These are phyloP conservation scores for Chromis chromis DNA, from an alignment of 2,797 vertebrate genomes.

Conservation along the genomic window DNA sequence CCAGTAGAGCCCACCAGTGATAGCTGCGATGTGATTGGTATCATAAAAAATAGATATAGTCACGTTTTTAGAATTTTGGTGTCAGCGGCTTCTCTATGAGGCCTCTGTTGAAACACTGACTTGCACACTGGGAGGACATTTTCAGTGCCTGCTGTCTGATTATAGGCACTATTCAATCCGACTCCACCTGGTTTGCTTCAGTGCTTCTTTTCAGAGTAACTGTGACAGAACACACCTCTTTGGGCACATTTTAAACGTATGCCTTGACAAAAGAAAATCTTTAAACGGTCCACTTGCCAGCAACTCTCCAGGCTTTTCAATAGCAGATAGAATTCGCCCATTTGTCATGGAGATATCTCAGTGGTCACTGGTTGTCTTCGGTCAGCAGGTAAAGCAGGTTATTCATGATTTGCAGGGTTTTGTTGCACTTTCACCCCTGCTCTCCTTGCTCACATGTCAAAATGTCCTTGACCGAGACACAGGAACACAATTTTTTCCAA, in stretches of 20 bases:
- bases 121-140: neutral
- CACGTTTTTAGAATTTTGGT: too few relatives aligned
- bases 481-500: too few relatives aligned
- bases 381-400: neutral
- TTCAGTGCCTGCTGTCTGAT: neutral
- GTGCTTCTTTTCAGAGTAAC: neutral
- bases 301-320: slow-evolving; percentile 2
- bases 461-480: too few relatives aligned
- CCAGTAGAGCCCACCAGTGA: too few relatives aligned
- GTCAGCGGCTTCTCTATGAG: neutral
- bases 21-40: too few relatives aligned
- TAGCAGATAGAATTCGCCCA: neutral
- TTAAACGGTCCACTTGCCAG: neutral
- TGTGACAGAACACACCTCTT: neutral
- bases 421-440: neutral
- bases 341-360: slow-evolving; percentile 9
- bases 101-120: neutral
- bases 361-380: neutral
- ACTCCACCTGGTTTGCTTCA: neutral
- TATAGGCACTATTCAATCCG: neutral
- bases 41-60: too few relatives aligned
- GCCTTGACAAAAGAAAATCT: neutral
- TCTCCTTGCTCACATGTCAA: neutral
- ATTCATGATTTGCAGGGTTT: neutral
- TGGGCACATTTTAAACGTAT: slow-evolving; percentile 1